Evolutionary conservation across 2,888 invertebrate genomes (phyloP), one percentile per base, ranked within the genome.

Genomic region (Heteromyza rotundicornis): DNA sequence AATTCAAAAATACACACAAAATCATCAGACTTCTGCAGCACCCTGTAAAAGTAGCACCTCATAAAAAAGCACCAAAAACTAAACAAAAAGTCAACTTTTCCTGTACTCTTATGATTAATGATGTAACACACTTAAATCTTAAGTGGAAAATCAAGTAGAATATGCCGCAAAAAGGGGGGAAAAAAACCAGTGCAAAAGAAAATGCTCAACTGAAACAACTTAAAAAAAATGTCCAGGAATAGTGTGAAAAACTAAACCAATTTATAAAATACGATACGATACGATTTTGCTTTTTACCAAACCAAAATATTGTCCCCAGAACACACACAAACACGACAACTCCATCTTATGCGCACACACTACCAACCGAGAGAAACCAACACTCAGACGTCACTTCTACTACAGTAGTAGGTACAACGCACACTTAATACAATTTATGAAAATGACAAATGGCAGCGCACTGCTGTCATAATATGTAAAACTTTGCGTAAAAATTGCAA

Each of bases 381-480:
- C 16, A 44, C 47, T 10, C 47, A 44, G 5, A 44, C n/a, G n/a
- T n/a, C 16, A n/a, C 47, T 8, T 32, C 32, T 12, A 32, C 32
- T 12, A 32, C 12, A 10, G 35, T 10, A 14, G 10, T 14, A 8
- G 35, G 35, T 8, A 5, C n/a, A 8, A 50, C 50, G 23, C 50
- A 50, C 23, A 12, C 51, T 54, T 55, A 55, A 62, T 51, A 51
- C 59, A 55, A 58, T 59, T 55, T 59, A 59, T 47, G 59, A 51
- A 54, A 62, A 62, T 62, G 62, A 62, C 55, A 62, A 62, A 62
- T 62, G 55, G 62, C 44, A 59, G 55, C n/a, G n/a, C 62, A 59
- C 36, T 56, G 63, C 63, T 63, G 63, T 63, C 63, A 59, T 51
- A 63, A 63, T 63, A 59, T 63, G 63, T 59, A 59, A 63, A 63